Percentiles rank a stretch among this genome's conserved stretches.
Evolutionary conservation across 2,113 vertebrate genomes (phyloP).

Genomic region (Thunnus maccoyii): DNA sequence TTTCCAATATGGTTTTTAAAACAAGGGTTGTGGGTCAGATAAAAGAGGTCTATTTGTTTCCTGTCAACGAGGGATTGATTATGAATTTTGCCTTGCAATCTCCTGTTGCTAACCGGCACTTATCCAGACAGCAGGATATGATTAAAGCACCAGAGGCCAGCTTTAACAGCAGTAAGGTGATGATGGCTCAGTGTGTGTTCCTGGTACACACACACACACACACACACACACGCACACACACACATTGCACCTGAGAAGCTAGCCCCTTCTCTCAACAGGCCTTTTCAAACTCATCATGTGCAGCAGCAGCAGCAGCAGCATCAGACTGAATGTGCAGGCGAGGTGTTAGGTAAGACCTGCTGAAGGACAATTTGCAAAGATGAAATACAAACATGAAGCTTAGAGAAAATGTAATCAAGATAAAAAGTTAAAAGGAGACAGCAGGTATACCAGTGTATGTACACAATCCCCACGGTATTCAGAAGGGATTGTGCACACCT

Average conservation of each 20-base stretch:
- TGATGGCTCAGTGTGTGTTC: slow-evolving; percentile 28
- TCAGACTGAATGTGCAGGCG: not conserved
- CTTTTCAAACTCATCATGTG: not conserved
- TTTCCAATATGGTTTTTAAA: not conserved
- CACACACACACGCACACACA: not conserved
- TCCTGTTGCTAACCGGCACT: slow-evolving; percentile 23
- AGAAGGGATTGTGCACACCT: no score
- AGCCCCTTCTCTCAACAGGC: slow-evolving; percentile 2
- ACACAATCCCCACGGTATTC: no score
- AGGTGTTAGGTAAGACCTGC: not conserved
- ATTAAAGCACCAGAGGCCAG: slow-evolving; percentile 33
- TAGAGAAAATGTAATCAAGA: no score
- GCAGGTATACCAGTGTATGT: no score
- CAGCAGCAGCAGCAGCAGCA: not conserved
- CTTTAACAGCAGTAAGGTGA: slow-evolving; percentile 22
- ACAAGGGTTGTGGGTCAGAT: not conserved
- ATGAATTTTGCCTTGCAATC: slow-evolving; percentile 4
- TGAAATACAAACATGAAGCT: not conserved
- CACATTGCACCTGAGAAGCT: not conserved
- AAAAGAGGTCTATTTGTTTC: not conserved
- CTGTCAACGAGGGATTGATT: slow-evolving; percentile 24
- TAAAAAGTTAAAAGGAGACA: no score
- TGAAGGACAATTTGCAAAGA: not conserved
- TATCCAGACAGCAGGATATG: slow-evolving; percentile 45
- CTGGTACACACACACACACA: not conserved